Evolutionary conservation across 2,113 vertebrate genomes (phyloP).

Genomic region (Protomyctophum bolini): DNA sequence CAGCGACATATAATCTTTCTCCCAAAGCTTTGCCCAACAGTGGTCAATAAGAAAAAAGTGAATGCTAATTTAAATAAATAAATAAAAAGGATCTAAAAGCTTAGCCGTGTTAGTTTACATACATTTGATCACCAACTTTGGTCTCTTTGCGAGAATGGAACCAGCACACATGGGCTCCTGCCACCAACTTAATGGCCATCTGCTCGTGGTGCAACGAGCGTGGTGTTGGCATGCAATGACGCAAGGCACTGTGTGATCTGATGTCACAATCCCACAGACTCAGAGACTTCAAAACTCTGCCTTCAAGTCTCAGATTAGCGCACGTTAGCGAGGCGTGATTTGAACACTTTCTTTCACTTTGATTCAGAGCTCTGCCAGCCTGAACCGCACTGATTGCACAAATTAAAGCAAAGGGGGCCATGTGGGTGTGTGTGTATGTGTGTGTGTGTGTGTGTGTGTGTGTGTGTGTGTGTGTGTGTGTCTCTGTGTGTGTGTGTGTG

Average conservation of each 20-base stretch:
- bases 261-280: slow-evolving; percentile 53
- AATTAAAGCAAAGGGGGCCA: slow-evolving; percentile 38
- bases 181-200: slow-evolving; percentile 17
- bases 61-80: slow-evolving; percentile 42
- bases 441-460: slow-evolving; percentile 10
- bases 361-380: slow-evolving; percentile 51
- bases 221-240: not conserved
- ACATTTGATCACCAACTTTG: slow-evolving; percentile 15
- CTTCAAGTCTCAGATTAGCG: slow-evolving; percentile 66
- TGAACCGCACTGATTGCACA: slow-evolving; percentile 56
- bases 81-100: slow-evolving; percentile 48
- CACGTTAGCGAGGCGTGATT: slow-evolving; percentile 42
- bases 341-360: slow-evolving; percentile 62
- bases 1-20: slow-evolving; percentile 67
- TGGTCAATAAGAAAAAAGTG: not conserved
- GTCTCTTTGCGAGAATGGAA: slow-evolving; percentile 28
- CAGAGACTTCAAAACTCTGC: slow-evolving; percentile 54
- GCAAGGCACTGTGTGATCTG: slow-evolving; percentile 46
- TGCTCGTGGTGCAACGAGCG: slow-evolving; percentile 13
- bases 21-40: slow-evolving; percentile 55
- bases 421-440: not conserved
- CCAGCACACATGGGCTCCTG: slow-evolving; percentile 12
- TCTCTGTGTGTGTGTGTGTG: too few species aligned
- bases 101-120: slow-evolving; percentile 23
- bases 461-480: slow-evolving; percentile 20